A percentile compares a stretch with the other conserved stretches of the same genome.
phyloP scores from a whole-genome alignment of 1,140 invertebrate species.

The Berghia stephanieae region DNA sequence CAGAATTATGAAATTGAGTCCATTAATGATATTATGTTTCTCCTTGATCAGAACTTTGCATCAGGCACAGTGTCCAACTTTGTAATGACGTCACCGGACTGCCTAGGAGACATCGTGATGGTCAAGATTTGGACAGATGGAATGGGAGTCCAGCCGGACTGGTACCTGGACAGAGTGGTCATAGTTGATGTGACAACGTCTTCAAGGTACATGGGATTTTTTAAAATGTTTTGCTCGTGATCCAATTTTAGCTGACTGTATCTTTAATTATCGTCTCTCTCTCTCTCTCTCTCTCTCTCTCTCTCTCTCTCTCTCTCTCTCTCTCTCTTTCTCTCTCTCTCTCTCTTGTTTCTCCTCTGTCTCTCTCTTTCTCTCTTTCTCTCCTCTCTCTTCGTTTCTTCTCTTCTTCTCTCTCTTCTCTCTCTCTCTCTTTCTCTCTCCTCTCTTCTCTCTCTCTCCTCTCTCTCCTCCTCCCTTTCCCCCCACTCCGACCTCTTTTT shows the following conservation, averaged over 20 bases:
- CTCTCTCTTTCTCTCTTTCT: no score
- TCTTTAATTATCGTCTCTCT: not conserved
- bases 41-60: constrained; percentile 44
- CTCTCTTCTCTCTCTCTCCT: not conserved
- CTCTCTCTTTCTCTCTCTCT: no score
- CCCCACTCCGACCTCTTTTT: no score
- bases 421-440: not conserved
- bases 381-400: not conserved
- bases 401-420: not conserved
- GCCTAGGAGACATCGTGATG: constrained; percentile 66
- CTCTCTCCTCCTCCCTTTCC: no score
- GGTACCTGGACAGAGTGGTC: constrained; percentile 68
- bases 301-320: not conserved
- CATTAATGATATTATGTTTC: no score
- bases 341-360: no score
- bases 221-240: not conserved
- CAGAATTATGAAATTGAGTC: not conserved
- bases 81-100: constrained; percentile 63
- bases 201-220: constrained; percentile 32
- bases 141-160: constrained; percentile 63
- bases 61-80: constrained; percentile 42
- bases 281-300: not conserved
- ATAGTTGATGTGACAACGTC: constrained; percentile 68
- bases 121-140: constrained; percentile 71
- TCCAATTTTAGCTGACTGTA: not conserved